Evolutionary conservation across 2,797 vertebrate species (phyloP).

Genomic region (Poeciliopsis infans): DNA sequence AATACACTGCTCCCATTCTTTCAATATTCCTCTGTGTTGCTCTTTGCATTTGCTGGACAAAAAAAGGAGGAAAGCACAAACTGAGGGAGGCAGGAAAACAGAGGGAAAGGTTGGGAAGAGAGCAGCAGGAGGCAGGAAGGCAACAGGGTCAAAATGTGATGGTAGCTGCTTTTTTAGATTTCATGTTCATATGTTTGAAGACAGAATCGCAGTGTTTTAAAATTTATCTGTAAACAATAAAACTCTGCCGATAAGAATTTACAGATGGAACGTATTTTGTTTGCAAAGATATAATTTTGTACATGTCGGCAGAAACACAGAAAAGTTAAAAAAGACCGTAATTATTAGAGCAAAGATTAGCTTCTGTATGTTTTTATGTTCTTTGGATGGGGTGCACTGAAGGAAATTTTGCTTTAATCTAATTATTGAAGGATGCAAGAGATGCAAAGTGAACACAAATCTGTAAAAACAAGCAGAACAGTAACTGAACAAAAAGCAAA

Average conservation of each 20-base stretch:
- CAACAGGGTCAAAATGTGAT: background rate
- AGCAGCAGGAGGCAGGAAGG: background rate
- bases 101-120: background rate
- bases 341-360: background rate
- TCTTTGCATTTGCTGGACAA: slow-evolving; percentile 28
- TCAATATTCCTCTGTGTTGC: slow-evolving; percentile 47
- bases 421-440: background rate
- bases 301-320: background rate
- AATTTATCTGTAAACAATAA: background rate
- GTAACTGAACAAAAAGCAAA: background rate
- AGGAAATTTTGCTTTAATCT: too few species aligned
- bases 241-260: too few species aligned
- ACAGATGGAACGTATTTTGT: too few species aligned
- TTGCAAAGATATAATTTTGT: too few species aligned
- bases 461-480: background rate
- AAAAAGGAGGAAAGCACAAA: slow-evolving; percentile 6
- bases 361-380: too few species aligned
- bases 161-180: background rate
- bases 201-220: background rate
- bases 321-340: background rate
- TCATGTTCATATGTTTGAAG: background rate
- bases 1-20: slow-evolving; percentile 65
- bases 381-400: too few species aligned
- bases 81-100: background rate
- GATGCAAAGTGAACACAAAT: background rate